These are phyloP conservation scores for Argynnis bischoffii DNA, from an alignment of 2,888 invertebrate genomes.

Conservation along the genomic window DNA sequence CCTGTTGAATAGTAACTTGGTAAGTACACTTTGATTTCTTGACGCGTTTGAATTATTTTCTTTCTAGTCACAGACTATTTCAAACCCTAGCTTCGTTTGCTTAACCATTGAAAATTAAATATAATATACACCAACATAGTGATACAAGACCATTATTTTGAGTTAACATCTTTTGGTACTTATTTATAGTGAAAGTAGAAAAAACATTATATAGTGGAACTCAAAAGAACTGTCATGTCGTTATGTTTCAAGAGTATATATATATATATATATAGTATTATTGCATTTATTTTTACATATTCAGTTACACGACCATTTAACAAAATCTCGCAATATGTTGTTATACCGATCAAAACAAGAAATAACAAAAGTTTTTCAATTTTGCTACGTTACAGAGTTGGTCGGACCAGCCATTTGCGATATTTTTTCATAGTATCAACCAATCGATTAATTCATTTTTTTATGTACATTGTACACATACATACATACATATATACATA, in stretches of 20 bases:
- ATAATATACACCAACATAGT: neutral
- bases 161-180: no score
- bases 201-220: no score
- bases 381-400: constrained; percentile 16
- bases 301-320: neutral
- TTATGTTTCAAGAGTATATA: no score
- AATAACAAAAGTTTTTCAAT: constrained; percentile 18
- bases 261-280: no score
- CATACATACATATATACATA: neutral
- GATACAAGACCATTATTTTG: no score
- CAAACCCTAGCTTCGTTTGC: neutral
- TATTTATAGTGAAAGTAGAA: no score
- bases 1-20: constrained; percentile 50
- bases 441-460: constrained; percentile 10
- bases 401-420: constrained; percentile 19
- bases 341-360: neutral
- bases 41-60: constrained; percentile 48
- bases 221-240: no score
- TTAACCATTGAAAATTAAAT: neutral
- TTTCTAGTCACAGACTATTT: constrained; percentile 25
- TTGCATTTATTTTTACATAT: neutral
- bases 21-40: constrained; percentile 55
- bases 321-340: neutral
- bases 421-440: constrained; percentile 18
- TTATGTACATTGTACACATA: neutral